Evolutionary conservation across 2,888 invertebrate genomes (phyloP), one percentile per base, ranked within the genome.

Genomic region (Dyspetes luteomarginatus): DNA sequence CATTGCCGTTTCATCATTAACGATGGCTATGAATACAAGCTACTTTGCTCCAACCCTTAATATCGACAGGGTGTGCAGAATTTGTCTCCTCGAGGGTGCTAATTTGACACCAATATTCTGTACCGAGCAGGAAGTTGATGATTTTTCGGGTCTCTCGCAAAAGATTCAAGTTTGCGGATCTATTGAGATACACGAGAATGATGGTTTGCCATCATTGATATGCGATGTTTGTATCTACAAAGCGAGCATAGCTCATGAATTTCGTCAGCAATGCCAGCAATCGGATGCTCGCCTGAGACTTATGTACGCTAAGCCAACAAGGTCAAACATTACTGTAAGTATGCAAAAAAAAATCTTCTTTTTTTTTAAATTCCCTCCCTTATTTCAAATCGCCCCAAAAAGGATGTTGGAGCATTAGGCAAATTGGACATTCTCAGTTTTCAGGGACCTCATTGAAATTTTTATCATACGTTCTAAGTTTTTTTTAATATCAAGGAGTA

Each of bases 151-250:
- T 65, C 85, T 91, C 28, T 83, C 89, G 4, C 89, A 90, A 56
- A 91, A 91, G 65, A 91, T 92, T 82, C 89, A 91, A 87, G 79
- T 90, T 5, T 92, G 90, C 48, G 92, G 92, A 12, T 89, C 88
- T 1, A 88, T 92, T 4, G 90, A 92, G 67, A 88, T 92, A 77
- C 87, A 91, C 4, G 90, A 90, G 75, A 89, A 90, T 64, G 92
- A 92, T 83, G 91, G 91, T n/a, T 84, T 92, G 55, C 92, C 92
- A 58, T 88, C 91, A 0, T 74, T 90, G 55, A 92, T 92, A 69
- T 92, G 92, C 78, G 89, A 90, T 72, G 87, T 89, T 43, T 92
- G 92, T 78, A 83, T 89, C 69, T 91, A 91, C 65, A 92, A 91
- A 83, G 91, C 91, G n/a, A 91, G 86, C 12, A 87, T 91, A 22